phyloP scores from a whole-genome alignment of 1,140 invertebrate genomes.

The Drosophila burlai region DNA sequence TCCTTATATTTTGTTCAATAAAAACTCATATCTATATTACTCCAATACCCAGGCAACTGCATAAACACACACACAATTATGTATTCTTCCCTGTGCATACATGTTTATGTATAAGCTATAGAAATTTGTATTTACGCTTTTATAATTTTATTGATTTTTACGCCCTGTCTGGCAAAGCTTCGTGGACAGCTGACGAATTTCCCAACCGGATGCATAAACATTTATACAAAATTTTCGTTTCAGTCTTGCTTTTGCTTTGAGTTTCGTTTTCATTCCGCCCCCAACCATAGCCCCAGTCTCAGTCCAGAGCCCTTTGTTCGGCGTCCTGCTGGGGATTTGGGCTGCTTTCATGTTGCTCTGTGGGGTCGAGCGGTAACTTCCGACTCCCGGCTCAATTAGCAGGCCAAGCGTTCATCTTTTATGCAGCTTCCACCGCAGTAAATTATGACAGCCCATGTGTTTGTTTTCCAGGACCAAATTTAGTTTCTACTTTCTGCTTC shows the following conservation, averaged over 20 bases:
- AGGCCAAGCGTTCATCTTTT: constrained; percentile 48
- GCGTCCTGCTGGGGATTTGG: constrained; percentile 16
- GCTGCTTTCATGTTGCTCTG: constrained; percentile 64
- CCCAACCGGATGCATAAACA: constrained; percentile 61
- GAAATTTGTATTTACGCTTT: constrained; percentile 74
- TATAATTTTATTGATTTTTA: constrained; percentile 83
- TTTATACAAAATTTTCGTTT: constrained; percentile 43
- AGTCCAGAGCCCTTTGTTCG: background rate
- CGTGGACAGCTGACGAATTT: constrained; percentile 66
- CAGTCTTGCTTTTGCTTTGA: constrained; percentile 39
- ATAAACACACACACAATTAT: constrained; percentile 7
- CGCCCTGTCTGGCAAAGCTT: constrained; percentile 57
- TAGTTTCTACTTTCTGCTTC: constrained; percentile 33
- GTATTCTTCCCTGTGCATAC: constrained; percentile 9
- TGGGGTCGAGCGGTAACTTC: constrained; percentile 28
- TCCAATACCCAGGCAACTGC: background rate
- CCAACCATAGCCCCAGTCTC: background rate
- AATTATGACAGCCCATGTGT: constrained; percentile 54
- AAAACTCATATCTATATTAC: background rate
- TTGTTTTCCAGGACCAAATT: constrained; percentile 33
- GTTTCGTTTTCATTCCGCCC: constrained; percentile 50
- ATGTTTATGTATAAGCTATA: constrained; percentile 30
- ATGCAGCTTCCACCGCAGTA: constrained; percentile 50
- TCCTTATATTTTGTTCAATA: background rate
- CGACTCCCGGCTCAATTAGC: constrained; percentile 62